These are phyloP conservation scores for Taeniopygia guttata DNA, from an alignment of 2,797 vertebrate species.

Conservation along the genomic window DNA sequence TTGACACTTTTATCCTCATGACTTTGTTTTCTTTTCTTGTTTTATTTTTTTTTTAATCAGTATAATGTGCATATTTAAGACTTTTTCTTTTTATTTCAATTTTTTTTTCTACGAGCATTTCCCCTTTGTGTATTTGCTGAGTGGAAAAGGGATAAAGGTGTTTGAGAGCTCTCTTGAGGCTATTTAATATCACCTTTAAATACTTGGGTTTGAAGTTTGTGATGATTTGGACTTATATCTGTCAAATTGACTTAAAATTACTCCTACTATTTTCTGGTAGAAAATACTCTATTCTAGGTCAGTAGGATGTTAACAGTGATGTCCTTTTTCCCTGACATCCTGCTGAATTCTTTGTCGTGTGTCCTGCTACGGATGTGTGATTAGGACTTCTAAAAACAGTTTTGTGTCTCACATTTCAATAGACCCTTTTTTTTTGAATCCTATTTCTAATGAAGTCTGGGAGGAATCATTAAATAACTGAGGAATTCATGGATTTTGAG, in stretches of 20 bases:
- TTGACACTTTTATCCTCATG: background rate
- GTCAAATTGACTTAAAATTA: conserved; percentile 10
- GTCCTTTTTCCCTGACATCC: background rate
- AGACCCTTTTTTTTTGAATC: background rate
- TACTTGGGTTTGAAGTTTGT: background rate
- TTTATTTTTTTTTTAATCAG: background rate
- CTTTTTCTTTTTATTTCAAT: background rate
- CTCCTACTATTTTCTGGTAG: background rate
- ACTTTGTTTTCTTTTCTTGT: background rate
- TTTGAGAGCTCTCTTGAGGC: background rate
- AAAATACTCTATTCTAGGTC: background rate
- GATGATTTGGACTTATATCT: background rate
- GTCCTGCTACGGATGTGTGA: background rate
- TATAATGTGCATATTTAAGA: background rate
- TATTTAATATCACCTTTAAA: conserved; percentile 8
- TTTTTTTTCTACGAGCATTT: background rate
- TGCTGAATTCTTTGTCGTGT: background rate
- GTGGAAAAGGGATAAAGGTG: background rate
- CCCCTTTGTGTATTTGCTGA: background rate
- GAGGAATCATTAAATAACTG: background rate
- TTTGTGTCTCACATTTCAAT: background rate
- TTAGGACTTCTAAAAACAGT: background rate
- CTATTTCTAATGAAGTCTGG: background rate
- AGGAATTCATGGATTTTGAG: background rate
- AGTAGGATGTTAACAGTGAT: background rate